Evolutionary conservation across 2,888 invertebrate genomes (phyloP).

Genomic region (Pachliopta kotzebuea): DNA sequence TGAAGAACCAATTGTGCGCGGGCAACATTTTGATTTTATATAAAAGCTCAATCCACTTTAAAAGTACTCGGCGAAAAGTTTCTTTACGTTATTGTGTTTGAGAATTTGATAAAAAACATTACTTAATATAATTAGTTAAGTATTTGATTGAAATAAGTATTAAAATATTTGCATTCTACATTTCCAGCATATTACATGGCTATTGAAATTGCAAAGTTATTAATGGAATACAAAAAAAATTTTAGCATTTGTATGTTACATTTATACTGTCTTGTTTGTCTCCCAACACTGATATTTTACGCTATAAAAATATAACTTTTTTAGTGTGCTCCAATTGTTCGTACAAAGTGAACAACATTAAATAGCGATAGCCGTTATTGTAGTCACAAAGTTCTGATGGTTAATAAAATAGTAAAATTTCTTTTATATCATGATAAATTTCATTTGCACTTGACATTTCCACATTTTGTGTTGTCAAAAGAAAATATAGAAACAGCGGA

Average conservation of each 20-base stretch:
- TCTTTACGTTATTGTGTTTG: background rate
- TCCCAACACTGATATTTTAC: too few species aligned
- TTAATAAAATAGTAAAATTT: conserved; percentile 22
- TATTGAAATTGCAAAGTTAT: too few species aligned
- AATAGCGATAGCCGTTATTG: conserved; percentile 16
- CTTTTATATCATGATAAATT: conserved; percentile 18
- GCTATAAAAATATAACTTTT: background rate
- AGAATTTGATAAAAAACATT: background rate
- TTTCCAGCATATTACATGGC: too few species aligned
- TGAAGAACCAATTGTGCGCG: background rate
- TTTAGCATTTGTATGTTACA: too few species aligned
- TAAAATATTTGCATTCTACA: too few species aligned
- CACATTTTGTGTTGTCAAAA: conserved; percentile 26
- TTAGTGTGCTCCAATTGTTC: background rate
- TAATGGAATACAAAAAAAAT: too few species aligned
- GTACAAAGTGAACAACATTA: conserved; percentile 7
- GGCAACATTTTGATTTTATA: background rate
- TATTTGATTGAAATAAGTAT: too few species aligned
- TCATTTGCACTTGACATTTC: conserved; percentile 22
- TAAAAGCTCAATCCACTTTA: conserved; percentile 1
- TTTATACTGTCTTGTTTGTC: too few species aligned
- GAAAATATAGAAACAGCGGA: conserved; percentile 9
- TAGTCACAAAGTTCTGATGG: conserved; percentile 23
- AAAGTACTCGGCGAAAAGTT: background rate
- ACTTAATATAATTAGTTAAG: background rate